A percentile compares a stretch with the other conserved stretches of the same genome.
These are phyloP conservation scores for Crenichthys baileyi DNA, from an alignment of 2,797 vertebrate genomes.

Conservation along the genomic window DNA sequence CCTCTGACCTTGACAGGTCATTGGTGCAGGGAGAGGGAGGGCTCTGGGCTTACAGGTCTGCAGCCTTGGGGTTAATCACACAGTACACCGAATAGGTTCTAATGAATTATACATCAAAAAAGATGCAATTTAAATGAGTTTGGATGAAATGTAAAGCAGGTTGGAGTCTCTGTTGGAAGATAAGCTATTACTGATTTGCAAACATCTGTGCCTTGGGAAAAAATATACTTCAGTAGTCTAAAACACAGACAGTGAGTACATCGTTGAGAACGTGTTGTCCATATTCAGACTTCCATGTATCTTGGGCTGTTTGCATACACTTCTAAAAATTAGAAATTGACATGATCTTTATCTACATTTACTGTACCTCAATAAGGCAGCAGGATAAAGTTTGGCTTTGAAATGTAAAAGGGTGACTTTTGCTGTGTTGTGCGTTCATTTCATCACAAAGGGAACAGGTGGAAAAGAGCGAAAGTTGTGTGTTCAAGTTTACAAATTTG, in stretches of 20 bases:
- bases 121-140: constrained; percentile 50
- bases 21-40: constrained; percentile 41
- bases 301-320: background rate
- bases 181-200: constrained; percentile 25
- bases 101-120: constrained; percentile 57
- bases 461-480: background rate
- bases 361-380: background rate
- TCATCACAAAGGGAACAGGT: constrained; percentile 15
- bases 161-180: constrained; percentile 20
- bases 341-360: background rate
- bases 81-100: constrained; percentile 36
- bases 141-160: constrained; percentile 9
- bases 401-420: constrained; percentile 31
- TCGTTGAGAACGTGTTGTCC: background rate
- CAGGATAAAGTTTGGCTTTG: constrained; percentile 14
- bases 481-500: constrained; percentile 14
- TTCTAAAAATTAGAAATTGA: background rate
- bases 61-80: constrained; percentile 58
- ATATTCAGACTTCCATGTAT: background rate
- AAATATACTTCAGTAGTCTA: background rate
- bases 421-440: constrained; percentile 53
- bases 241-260: background rate
- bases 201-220: constrained; percentile 25
- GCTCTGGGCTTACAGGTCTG: constrained; percentile 46
- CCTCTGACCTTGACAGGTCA: constrained; percentile 84